Evolutionary conservation across 2,888 invertebrate genomes (phyloP).

Genomic region (Macaria notata): DNA sequence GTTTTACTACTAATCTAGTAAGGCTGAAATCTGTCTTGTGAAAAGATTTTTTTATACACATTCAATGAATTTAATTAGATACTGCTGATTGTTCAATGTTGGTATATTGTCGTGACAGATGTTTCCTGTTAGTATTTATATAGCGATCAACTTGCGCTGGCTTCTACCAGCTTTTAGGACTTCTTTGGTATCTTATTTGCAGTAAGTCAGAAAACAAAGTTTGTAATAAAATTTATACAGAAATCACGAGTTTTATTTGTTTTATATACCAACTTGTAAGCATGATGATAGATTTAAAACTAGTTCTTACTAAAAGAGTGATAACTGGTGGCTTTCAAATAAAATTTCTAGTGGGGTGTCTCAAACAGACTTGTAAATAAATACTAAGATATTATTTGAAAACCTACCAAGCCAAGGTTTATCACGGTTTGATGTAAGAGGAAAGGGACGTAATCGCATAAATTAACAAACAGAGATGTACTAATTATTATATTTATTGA

Average conservation of each 20-base stretch:
- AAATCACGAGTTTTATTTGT: slow-evolving; percentile 55
- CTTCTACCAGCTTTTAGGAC: slow-evolving; percentile 60
- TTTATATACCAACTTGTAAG: neutral
- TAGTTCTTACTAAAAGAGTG: too few relatives aligned
- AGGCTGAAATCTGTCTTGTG: too few relatives aligned
- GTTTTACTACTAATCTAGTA: too few relatives aligned
- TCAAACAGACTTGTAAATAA: too few relatives aligned
- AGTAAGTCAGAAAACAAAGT: slow-evolving; percentile 72
- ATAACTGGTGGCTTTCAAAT: too few relatives aligned
- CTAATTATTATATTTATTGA: slow-evolving; percentile 69
- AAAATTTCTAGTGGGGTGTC: too few relatives aligned
- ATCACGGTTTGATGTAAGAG: too few relatives aligned
- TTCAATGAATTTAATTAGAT: neutral
- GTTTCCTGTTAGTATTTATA: slow-evolving; percentile 47
- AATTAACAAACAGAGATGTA: slow-evolving; percentile 29
- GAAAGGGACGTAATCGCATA: too few relatives aligned
- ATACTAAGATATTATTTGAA: too few relatives aligned
- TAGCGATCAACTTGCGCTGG: slow-evolving; percentile 63
- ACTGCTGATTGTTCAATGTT: neutral
- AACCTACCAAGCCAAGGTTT: too few relatives aligned
- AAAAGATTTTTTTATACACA: too few relatives aligned
- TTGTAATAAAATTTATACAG: slow-evolving; percentile 81
- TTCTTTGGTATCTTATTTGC: slow-evolving; percentile 76
- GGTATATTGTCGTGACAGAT: slow-evolving; percentile 31
- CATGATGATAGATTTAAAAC: too few relatives aligned